Conservation (phyloP, 2,888 invertebrate genomes). For the Scrobipalpa atriplicella region DNA sequence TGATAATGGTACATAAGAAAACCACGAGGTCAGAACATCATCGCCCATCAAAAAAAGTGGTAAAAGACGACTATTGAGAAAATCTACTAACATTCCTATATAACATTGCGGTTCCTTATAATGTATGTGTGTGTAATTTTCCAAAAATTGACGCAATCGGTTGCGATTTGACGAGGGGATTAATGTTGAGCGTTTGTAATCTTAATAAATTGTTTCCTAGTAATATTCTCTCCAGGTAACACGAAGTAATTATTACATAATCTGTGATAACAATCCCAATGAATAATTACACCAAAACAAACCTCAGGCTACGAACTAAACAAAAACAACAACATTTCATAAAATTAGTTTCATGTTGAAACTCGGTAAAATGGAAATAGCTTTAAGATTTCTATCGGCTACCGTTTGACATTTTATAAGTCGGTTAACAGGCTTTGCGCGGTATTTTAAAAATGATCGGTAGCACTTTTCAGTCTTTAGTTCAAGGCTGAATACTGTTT, state of each 20-base stretch:
- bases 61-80: no score
- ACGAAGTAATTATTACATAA: not conserved
- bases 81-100: no score
- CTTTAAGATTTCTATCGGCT: constrained; percentile 2
- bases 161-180: no score
- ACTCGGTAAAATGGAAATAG: constrained; percentile 11
- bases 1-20: no score
- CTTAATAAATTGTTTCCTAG: not conserved
- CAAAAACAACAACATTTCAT: not conserved
- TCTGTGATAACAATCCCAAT: not conserved
- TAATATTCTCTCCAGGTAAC: not conserved
- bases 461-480: not conserved
- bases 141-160: no score
- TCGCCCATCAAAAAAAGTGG: no score
- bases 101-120: no score
- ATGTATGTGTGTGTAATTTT: no score
- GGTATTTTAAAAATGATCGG: not conserved
- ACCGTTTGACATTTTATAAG: not conserved
- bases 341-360: constrained; percentile 15
- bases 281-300: not conserved
- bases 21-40: no score
- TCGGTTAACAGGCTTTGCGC: not conserved
- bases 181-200: no score
- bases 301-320: not conserved
- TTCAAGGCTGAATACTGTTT: not conserved